phyloP scores from a whole-genome alignment of 2,888 invertebrate species.

The Drosophila rubida region DNA sequence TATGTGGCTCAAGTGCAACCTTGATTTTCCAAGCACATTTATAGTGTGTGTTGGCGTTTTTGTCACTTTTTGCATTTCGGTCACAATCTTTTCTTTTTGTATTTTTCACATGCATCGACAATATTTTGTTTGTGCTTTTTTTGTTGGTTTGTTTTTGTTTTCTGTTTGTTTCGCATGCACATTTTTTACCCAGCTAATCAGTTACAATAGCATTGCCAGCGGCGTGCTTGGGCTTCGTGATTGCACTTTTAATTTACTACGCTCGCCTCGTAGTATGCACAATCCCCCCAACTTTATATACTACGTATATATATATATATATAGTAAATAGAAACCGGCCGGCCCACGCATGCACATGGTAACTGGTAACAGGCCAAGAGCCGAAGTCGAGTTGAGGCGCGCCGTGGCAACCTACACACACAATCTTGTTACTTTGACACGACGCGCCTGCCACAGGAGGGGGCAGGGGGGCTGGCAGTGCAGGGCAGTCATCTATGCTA shows the following conservation, averaged over 20 bases:
- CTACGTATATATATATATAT: constrained; percentile 4
- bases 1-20: constrained; percentile 66
- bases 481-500: constrained; percentile 14
- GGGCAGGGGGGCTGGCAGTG: not conserved
- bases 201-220: constrained; percentile 69
- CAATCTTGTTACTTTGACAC: constrained; percentile 45
- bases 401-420: constrained; percentile 51
- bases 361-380: constrained; percentile 43
- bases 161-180: constrained; percentile 44
- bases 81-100: constrained; percentile 42
- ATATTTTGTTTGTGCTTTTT: constrained; percentile 48
- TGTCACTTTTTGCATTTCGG: constrained; percentile 47
- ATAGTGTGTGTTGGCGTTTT: constrained; percentile 39
- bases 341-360: constrained; percentile 74
- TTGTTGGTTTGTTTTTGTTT: constrained; percentile 22
- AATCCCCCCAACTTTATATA: constrained; percentile 17
- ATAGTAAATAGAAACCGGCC: constrained; percentile 63
- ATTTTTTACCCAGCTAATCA: constrained; percentile 70
- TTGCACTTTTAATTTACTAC: constrained; percentile 79
- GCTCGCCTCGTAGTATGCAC: constrained; percentile 51
- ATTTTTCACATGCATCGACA: constrained; percentile 77
- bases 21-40: constrained; percentile 72
- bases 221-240: constrained; percentile 71
- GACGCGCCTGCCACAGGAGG: constrained; percentile 31
- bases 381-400: constrained; percentile 38